Base-by-base conservation (phyloP, 2,888 invertebrate species). In the Alloscopus bannaensis region DNA sequence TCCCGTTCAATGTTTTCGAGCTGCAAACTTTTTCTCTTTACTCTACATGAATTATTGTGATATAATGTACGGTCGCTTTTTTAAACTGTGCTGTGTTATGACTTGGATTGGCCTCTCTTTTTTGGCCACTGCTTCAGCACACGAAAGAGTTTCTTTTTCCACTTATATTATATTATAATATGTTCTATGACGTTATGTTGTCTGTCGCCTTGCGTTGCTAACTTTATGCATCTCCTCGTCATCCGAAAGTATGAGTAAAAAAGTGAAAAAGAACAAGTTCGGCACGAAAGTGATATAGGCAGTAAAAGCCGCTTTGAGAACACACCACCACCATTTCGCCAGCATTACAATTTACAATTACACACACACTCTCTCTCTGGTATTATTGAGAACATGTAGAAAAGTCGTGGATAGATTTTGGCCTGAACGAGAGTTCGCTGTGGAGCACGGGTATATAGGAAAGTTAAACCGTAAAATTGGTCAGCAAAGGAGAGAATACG, bases 1-100 rank as follows among this genome's bases (percentile, higher is more conserved):
- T 64, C 62, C 71, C 47, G 52, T 64, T 64, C 62, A 72, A 62
- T 72, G 62, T 72, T 72, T 72, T n/a, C n/a, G n/a, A 72, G 71
- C 52, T 70, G 50, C 62, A 36, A 36, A 62, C 28, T 62, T 72
- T 72, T 64, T 64, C 45, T 59, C 69, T 64, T 64, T 26, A 28
- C 52, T 36, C 52, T 18, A 22, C 50, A 52, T 29, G 24, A 36
- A 68, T 22, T 13, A 55, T n/a, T 55, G 47, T 31, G 16, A 26
- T 71, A 59, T 70, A 57, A 60, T 70, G 42, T 26, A 50, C 62
- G 50, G 62, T 71, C 36, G 60, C 26, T 70, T 31, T 60, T 71
- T 40, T 60, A 59, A n/a, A 57, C 22, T 36, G 52, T 70, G 50
- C 40, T 57, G 45, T 76, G 62, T 76, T 76, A 76, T 60, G 65